phyloP scores from a whole-genome alignment of 2,888 invertebrate genomes.

The Zygaena filipendulae region DNA sequence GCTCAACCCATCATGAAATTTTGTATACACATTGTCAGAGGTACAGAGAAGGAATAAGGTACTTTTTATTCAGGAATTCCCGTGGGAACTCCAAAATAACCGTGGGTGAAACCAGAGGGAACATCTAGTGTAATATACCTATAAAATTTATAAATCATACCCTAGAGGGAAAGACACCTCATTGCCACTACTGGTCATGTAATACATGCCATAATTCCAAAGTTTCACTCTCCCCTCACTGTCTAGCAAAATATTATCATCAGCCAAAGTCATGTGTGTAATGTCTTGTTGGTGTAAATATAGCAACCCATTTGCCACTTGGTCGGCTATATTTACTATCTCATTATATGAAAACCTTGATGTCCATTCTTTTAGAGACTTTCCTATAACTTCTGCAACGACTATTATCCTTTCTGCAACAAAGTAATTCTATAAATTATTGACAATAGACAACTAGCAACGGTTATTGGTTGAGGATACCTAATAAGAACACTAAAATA shows the following conservation, averaged over 20 bases:
- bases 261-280: constrained; percentile 82
- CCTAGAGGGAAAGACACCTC: constrained; percentile 92
- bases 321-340: constrained; percentile 74
- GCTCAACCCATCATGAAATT: neutral
- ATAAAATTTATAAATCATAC: too few relatives aligned
- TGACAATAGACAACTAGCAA: too few relatives aligned
- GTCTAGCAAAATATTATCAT: constrained; percentile 85
- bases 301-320: constrained; percentile 77
- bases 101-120: neutral
- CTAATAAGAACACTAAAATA: too few relatives aligned
- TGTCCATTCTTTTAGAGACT: constrained; percentile 68
- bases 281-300: constrained; percentile 79
- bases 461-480: too few relatives aligned
- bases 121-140: constrained; percentile 22
- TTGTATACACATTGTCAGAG: neutral
- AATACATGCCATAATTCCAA: constrained; percentile 93
- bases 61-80: neutral
- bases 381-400: constrained; percentile 82
- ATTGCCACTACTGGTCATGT: constrained; percentile 88
- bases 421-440: too few relatives aligned
- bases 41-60: neutral
- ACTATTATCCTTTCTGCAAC: constrained; percentile 81
- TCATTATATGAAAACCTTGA: constrained; percentile 50
- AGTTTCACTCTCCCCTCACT: constrained; percentile 80
- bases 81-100: neutral